Evolutionary conservation across 2,113 vertebrate genomes (phyloP).

Genomic region (Oncorhynchus mykiss): DNA sequence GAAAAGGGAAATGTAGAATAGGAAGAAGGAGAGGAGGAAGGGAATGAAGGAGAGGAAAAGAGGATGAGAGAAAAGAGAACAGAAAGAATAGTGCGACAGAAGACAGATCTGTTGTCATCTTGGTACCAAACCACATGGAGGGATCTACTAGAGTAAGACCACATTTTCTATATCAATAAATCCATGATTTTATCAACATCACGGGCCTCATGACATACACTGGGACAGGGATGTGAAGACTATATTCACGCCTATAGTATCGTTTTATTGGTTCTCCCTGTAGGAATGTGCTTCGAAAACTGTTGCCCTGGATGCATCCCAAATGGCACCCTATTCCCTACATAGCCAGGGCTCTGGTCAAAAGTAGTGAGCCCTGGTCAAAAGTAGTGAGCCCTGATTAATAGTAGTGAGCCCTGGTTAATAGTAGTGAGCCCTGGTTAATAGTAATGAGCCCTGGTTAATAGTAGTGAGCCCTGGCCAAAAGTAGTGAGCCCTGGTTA

Average conservation of each 20-base stretch:
- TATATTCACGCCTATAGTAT: slow-evolving; percentile 10
- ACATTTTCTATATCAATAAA: neutral
- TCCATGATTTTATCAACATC: slow-evolving; percentile 18
- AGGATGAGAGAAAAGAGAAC: neutral
- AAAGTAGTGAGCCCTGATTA: too few relatives aligned
- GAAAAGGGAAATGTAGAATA: too few relatives aligned
- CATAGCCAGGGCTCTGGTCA: too few relatives aligned
- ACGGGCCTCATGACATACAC: slow-evolving; percentile 14
- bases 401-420: too few relatives aligned
- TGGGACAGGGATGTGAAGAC: neutral
- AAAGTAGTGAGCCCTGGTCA: too few relatives aligned
- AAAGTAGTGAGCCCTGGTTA: too few relatives aligned
- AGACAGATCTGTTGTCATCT: neutral
- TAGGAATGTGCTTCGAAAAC: slow-evolving; percentile 17
- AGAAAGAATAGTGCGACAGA: neutral
- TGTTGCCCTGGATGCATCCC: slow-evolving; percentile 3
- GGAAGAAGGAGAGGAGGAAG: neutral
- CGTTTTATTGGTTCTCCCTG: slow-evolving; percentile 29
- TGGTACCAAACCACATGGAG: neutral
- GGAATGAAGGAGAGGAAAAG: neutral
- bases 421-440: too few relatives aligned
- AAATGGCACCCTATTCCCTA: too few relatives aligned
- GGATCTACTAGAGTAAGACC: neutral
- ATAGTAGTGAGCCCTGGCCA: too few relatives aligned
- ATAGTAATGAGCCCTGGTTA: neutral